Evolutionary conservation across 2,113 vertebrate genomes (phyloP).

Genomic region (Trematomus loennbergii): DNA sequence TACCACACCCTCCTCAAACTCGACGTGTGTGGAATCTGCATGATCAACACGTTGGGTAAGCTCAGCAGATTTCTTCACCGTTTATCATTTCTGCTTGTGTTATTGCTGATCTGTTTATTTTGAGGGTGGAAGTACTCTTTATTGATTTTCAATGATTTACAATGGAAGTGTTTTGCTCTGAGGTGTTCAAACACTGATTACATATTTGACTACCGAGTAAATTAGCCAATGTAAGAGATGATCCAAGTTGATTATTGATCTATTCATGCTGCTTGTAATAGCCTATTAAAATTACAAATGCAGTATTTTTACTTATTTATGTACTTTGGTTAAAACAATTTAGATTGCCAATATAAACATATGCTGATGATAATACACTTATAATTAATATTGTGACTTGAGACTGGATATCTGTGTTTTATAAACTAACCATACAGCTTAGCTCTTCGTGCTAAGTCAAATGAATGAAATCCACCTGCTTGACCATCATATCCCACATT

Average conservation of each 20-base stretch:
- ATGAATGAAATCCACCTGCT: too few species aligned
- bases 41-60: slow-evolving; percentile 92
- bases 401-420: background rate
- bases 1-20: slow-evolving; percentile 92
- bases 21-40: slow-evolving; percentile 94
- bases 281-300: slow-evolving; percentile 9
- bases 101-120: slow-evolving; percentile 32
- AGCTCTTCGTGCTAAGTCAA: too few species aligned
- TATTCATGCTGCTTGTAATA: background rate
- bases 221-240: slow-evolving; percentile 9
- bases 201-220: slow-evolving; percentile 36
- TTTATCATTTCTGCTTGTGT: slow-evolving; percentile 12
- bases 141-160: slow-evolving; percentile 60
- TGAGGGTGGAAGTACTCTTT: slow-evolving; percentile 13
- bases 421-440: background rate
- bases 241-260: slow-evolving; percentile 48
- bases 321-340: background rate
- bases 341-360: background rate
- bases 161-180: slow-evolving; percentile 24
- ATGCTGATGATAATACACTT: background rate
- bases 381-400: slow-evolving; percentile 13
- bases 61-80: slow-evolving; percentile 3
- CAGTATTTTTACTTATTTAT: background rate
- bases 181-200: slow-evolving; percentile 54
- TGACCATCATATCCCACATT: too few species aligned